Percentiles rank a stretch among this genome's conserved stretches.
phyloP scores from a whole-genome alignment of 2,797 vertebrate species.

The Sebastes itinus region DNA sequence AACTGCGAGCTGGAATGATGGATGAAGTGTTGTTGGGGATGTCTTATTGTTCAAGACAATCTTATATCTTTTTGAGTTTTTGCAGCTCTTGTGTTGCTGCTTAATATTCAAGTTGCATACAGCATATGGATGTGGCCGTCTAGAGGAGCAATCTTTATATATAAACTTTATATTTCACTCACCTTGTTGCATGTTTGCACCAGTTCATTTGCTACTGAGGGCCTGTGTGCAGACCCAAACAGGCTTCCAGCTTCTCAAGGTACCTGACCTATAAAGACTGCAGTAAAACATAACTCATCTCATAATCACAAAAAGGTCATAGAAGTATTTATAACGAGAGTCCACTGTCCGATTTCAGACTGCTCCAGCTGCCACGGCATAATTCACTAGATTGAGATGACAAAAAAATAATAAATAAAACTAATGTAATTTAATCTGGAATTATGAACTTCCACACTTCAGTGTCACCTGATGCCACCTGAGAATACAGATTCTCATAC shows the following conservation, averaged over 20 bases:
- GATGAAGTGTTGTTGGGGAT: background rate
- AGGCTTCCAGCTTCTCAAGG: background rate
- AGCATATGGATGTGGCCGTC: background rate
- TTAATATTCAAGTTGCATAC: background rate
- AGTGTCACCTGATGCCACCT: background rate
- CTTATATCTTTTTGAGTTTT: background rate
- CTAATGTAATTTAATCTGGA: background rate
- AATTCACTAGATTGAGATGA: background rate
- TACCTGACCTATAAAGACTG: background rate
- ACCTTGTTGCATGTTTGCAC: background rate
- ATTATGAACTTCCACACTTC: background rate
- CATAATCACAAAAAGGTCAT: background rate
- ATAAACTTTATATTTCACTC: background rate
- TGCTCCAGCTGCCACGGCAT: background rate
- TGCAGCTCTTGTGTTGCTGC: background rate
- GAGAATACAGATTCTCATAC: background rate
- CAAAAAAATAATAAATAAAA: background rate
- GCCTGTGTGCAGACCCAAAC: background rate
- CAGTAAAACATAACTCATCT: background rate
- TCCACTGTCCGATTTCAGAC: background rate
- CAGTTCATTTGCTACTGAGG: background rate
- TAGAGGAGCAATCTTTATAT: background rate
- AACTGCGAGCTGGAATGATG: background rate
- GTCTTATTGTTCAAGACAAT: background rate
- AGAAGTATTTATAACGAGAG: background rate